Conservation (phyloP, 2,797 vertebrate genomes). For the Erethizon dorsatum region DNA sequence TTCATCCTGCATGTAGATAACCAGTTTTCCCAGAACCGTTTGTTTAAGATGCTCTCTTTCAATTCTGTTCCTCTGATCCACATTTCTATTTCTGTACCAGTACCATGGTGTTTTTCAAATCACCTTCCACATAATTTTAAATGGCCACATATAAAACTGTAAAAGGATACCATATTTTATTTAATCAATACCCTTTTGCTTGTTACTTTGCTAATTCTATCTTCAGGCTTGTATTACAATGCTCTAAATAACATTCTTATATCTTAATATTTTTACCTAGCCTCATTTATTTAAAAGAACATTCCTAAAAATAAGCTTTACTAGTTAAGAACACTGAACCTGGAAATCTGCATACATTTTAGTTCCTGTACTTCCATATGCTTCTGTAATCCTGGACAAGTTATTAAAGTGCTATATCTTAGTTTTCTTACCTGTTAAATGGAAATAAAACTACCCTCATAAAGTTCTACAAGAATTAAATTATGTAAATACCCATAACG, state of each 20-base stretch:
- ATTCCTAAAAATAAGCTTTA: slow-evolving; percentile 2
- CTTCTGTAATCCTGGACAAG: not conserved
- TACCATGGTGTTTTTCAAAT: not conserved
- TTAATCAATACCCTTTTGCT: slow-evolving; percentile 34
- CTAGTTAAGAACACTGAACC: slow-evolving; percentile 41
- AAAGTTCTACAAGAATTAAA: not conserved
- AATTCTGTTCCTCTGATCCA: not conserved
- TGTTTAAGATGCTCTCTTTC: not conserved
- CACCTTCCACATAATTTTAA: slow-evolving; percentile 15
- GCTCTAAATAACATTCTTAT: slow-evolving; percentile 19
- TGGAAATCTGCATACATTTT: not conserved
- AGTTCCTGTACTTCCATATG: not conserved
- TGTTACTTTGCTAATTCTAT: slow-evolving; percentile 51
- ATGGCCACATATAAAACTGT: slow-evolving; percentile 7
- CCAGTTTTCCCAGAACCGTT: not conserved
- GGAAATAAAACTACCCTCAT: not conserved
- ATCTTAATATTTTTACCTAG: slow-evolving; percentile 40
- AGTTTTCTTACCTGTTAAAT: slow-evolving; percentile 3
- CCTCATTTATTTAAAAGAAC: slow-evolving; percentile 34
- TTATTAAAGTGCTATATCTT: not conserved
- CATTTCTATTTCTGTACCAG: not conserved
- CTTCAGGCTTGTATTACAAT: slow-evolving; percentile 25
- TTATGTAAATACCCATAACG: slow-evolving; percentile 25
- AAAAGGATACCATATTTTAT: not conserved
- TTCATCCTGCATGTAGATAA: not conserved